Evolutionary conservation across 1,140 invertebrate species (phyloP).

Genomic region (Zaprionus inermis): DNA sequence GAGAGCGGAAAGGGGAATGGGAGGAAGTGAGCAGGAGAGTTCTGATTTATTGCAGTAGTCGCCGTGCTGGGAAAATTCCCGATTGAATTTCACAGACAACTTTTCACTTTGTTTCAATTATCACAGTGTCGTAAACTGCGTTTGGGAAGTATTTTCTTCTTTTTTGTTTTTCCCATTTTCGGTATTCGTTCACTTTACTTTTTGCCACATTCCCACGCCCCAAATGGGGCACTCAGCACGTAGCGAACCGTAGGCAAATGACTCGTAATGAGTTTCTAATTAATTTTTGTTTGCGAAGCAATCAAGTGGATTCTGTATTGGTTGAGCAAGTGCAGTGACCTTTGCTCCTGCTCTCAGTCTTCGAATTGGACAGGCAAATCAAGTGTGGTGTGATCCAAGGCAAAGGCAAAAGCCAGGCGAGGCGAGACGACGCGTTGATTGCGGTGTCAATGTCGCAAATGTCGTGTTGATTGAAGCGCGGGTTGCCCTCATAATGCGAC

Average conservation of each 20-base stretch:
- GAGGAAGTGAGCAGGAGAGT: background rate
- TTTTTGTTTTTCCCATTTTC: background rate
- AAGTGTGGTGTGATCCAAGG: slow-evolving; percentile 46
- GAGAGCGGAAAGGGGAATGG: background rate
- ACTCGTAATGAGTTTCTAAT: slow-evolving; percentile 76
- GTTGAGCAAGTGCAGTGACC: slow-evolving; percentile 63
- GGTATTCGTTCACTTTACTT: slow-evolving; percentile 17
- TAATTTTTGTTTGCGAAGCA: slow-evolving; percentile 67
- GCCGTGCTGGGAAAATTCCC: slow-evolving; percentile 20
- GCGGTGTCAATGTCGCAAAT: slow-evolving; percentile 68
- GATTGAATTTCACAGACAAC: slow-evolving; percentile 48
- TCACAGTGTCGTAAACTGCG: slow-evolving; percentile 26
- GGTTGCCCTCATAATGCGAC: slow-evolving; percentile 58
- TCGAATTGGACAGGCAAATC: slow-evolving; percentile 59
- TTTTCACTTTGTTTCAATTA: slow-evolving; percentile 48
- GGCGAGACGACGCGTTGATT: no score
- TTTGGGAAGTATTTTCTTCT: slow-evolving; percentile 12
- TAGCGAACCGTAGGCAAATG: slow-evolving; percentile 45
- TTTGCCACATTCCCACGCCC: slow-evolving; percentile 55
- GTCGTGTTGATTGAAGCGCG: slow-evolving; percentile 67
- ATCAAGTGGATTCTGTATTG: slow-evolving; percentile 36
- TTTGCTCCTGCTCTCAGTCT: background rate
- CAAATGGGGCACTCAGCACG: slow-evolving; percentile 42
- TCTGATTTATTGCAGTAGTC: slow-evolving; percentile 51
- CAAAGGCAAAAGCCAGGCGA: background rate